Base-by-base conservation (phyloP, 2,888 invertebrate species). In the Drosophila lutescens region DNA sequence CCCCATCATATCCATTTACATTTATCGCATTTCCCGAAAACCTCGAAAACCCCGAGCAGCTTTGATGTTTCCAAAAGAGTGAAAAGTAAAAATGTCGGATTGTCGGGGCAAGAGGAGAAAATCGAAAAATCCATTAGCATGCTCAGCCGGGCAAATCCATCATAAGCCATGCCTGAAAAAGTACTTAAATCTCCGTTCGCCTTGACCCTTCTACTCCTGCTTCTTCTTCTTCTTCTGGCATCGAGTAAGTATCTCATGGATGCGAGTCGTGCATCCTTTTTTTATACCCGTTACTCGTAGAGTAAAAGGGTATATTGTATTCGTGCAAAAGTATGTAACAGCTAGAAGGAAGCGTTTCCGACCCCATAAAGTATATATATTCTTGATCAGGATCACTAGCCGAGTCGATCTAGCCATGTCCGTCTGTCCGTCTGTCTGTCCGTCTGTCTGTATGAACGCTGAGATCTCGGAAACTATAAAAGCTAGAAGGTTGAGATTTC, bases 1-100 rank as follows among this genome's bases (percentile, higher is more conserved):
- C 79, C 80, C 86, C 68, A 66, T 66, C 68, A 71, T 63, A 78
- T 78, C 76, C 86, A 86, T 86, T 86, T 82, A 77, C 80, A 78
- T 85, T 76, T 72, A 80, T 74, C 49, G 82, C 75, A 71, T 68
- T 79, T 80, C 41, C 55, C 71, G 26, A 23, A 71, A 30, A 56
- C 49, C 46, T 50, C 71, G 36, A 36, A 71, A 34, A 56, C 49
- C 68, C 51, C 50, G 50, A 54, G 67, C 76, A 84, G 80, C 77
- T 79, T 78, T 75, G 53, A 47, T 61, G 62, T 55, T 55, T 43
- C 34, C 30, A 10, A 43, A 49, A 26, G 2, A 20, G 20, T 26
- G 26, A 26, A 8, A 30, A 26, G 26, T 20, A 26, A 26, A 26
- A 59, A 23, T 47, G 30, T 47, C 15, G 47, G 47, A 12, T 30